phyloP scores from a whole-genome alignment of 2,113 vertebrate genomes.

The Galbula dea region DNA sequence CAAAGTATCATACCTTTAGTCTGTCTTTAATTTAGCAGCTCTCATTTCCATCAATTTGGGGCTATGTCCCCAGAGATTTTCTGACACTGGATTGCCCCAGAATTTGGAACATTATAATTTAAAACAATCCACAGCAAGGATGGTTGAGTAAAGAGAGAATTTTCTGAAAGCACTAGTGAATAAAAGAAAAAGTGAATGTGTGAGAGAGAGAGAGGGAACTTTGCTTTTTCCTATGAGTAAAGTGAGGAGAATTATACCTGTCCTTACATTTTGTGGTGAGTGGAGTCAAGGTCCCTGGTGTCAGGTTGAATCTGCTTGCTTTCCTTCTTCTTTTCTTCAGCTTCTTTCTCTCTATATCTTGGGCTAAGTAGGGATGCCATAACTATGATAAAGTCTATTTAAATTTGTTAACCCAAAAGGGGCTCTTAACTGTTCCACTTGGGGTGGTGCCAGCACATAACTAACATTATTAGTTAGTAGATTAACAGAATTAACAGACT shows the following conservation, averaged over 20 bases:
- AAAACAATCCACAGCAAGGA: background rate
- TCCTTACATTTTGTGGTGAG: background rate
- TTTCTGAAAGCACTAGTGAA: background rate
- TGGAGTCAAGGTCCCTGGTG: rapidly evolving
- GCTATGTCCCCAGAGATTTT: background rate
- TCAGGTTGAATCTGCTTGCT: background rate
- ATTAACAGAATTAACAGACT: background rate
- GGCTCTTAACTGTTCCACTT: background rate
- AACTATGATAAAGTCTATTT: background rate
- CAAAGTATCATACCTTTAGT: background rate
- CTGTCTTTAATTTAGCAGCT: background rate
- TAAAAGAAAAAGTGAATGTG: background rate
- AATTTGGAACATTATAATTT: background rate
- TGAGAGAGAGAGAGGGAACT: background rate
- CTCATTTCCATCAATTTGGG: background rate
- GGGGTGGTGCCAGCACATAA: background rate
- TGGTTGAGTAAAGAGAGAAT: background rate
- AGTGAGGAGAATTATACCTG: background rate
- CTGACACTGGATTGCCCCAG: background rate
- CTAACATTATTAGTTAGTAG: background rate
- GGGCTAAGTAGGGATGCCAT: background rate
- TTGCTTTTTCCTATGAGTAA: background rate
- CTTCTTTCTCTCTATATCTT: background rate
- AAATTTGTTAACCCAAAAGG: background rate
- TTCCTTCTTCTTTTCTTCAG: background rate